Base-by-base conservation (phyloP, 2,797 vertebrate genomes). In the Prunella strophiata region DNA sequence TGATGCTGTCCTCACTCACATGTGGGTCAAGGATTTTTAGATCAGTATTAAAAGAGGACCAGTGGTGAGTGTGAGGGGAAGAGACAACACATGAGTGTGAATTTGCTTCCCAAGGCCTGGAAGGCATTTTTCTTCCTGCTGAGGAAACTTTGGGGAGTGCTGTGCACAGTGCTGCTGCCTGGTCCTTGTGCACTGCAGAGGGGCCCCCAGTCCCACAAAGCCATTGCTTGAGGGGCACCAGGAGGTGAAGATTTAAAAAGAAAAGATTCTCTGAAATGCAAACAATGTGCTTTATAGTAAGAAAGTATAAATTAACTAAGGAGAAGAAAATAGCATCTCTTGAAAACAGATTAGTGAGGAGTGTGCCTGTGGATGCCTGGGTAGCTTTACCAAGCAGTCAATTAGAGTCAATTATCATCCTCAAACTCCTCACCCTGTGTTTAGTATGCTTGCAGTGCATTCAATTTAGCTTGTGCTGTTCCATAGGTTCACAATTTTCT, bases 351-450 rank as follows among this genome's bases (percentile, higher is more conserved):
- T 95, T 83, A 96, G 93, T 87, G 65, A 96, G 95, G 59, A 93
- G 61, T 22, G 45, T 71, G 78, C 62, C 55, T 21, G 8, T 59
- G 91, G 91, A 76, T 91, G 91, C 80, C 94, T 89, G 94, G 83
- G 50, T 81, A 80, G 81, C 59, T 94, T 93, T 85, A 94, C 88
- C 79, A 96, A 80, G 79, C 29, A 92, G 83, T 94, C 93, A 91
- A 83, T 97, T 97, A 91, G 62, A 95, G 93, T 55, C 67, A 43
- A 89, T 96, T 96, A 95, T 80, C 95, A 63, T 77, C 82, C 78
- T 92, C 91, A 96, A 67, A 80, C 52, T 82, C 55, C 32, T 70
- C 91, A 61, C 42, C 76, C 80, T 5, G 21, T 66, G 61, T 51
- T 96, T 95, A 80, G 81, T 54, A 97, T 96, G 88, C 92, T 74